phyloP scores from a whole-genome alignment of 2,113 vertebrate genomes.

The Chitala chitala region DNA sequence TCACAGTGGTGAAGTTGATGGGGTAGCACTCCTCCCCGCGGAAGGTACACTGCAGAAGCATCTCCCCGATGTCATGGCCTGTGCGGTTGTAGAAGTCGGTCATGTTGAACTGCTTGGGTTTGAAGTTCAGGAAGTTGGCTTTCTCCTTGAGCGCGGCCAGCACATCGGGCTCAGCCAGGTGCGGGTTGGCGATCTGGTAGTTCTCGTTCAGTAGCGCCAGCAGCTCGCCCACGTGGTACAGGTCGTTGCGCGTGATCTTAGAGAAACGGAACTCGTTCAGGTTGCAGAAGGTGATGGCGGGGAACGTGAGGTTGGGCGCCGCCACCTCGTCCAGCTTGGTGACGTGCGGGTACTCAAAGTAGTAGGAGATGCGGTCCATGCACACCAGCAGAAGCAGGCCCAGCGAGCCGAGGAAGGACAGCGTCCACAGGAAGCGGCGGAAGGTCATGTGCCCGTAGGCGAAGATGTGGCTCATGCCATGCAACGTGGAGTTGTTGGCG shows the following conservation, averaged over 20 bases:
- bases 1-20: slow-evolving; percentile 77
- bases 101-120: slow-evolving; percentile 82
- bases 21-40: slow-evolving; percentile 67
- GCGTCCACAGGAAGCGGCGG: slow-evolving; percentile 73
- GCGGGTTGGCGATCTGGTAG: slow-evolving; percentile 72
- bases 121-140: slow-evolving; percentile 78
- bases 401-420: slow-evolving; percentile 73
- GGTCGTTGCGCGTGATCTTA: slow-evolving; percentile 76
- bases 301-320: slow-evolving; percentile 78
- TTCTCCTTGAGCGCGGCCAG: slow-evolving; percentile 74
- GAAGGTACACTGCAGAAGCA: slow-evolving; percentile 81
- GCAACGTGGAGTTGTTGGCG: slow-evolving; percentile 75
- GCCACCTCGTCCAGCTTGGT: slow-evolving; percentile 73
- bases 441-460: slow-evolving; percentile 74
- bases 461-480: slow-evolving; percentile 83
- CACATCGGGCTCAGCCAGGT: slow-evolving; percentile 71
- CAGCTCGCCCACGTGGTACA: slow-evolving; percentile 79
- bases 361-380: slow-evolving; percentile 74
- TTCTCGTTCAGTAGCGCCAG: slow-evolving; percentile 76
- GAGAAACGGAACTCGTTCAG: slow-evolving; percentile 84
- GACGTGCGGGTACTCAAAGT: slow-evolving; percentile 73
- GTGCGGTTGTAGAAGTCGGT: slow-evolving; percentile 83
- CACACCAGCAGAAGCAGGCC: slow-evolving; percentile 72
- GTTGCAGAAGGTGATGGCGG: slow-evolving; percentile 80
- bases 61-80: slow-evolving; percentile 76